Percentiles rank a stretch among this genome's conserved stretches.
Evolutionary conservation across 2,888 invertebrate species (phyloP).

Genomic region (Xestia xanthographa): DNA sequence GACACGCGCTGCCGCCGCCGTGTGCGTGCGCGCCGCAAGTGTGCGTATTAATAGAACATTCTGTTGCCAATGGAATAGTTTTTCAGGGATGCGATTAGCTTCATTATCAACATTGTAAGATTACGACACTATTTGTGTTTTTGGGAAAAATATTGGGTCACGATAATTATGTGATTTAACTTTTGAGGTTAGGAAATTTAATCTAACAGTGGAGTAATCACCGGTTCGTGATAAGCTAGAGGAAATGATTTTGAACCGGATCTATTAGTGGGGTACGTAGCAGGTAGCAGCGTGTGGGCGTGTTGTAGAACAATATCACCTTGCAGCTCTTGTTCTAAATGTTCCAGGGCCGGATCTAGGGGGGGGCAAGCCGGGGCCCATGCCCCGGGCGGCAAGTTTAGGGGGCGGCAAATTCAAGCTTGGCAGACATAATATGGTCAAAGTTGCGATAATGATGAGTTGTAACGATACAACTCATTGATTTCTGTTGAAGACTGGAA

Average conservation of each 20-base stretch:
- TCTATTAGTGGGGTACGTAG: constrained; percentile 54
- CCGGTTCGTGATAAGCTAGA: constrained; percentile 65
- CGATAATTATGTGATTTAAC: constrained; percentile 64
- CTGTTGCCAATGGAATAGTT: constrained; percentile 72
- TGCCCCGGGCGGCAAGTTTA: too few species aligned
- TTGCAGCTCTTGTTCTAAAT: constrained; percentile 34
- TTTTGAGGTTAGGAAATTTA: constrained; percentile 60
- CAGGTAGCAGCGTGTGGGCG: constrained; percentile 28
- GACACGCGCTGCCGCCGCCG: constrained; percentile 44
- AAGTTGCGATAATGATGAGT: too few species aligned
- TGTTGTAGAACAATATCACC: constrained; percentile 28
- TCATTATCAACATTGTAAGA: constrained; percentile 65
- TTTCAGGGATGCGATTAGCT: constrained; percentile 75
- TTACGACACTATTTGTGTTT: constrained; percentile 60
- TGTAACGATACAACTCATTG: too few species aligned
- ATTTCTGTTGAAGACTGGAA: too few species aligned
- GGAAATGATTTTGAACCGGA: constrained; percentile 71
- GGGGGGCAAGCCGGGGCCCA: too few species aligned
- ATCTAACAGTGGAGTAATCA: constrained; percentile 58
- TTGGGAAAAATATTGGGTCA: constrained; percentile 67
- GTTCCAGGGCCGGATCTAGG: too few species aligned
- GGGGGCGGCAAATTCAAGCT: too few species aligned
- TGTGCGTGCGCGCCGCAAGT: constrained; percentile 57
- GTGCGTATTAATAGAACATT: constrained; percentile 67
- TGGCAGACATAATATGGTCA: too few species aligned